Evolutionary conservation across 2,797 vertebrate genomes (phyloP), one percentile per base, ranked within the genome.

Genomic region (Aselliscus stoliczkanus): DNA sequence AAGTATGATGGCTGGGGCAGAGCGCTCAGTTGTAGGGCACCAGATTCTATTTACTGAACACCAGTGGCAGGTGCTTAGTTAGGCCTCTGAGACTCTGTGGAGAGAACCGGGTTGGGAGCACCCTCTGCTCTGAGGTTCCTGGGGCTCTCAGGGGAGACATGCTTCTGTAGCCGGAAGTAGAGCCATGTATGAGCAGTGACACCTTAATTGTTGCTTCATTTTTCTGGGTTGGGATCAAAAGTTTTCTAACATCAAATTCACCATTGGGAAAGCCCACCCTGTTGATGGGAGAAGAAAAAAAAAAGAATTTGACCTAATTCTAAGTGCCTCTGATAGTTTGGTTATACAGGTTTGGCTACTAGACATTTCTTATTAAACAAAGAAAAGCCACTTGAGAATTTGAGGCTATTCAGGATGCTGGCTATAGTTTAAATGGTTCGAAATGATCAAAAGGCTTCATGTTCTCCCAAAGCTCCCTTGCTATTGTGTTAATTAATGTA

Each of bases 391-490:
- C 27, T 58, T 64, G 65, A 60, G 27, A 80, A 8, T 79, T 93
- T 96, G 70, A 89, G 31, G 20, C 29, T 90, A 23, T 39, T 93
- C 34, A 73, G 67, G 34, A 92, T 54, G 18, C 25, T 60, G 60
- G 65, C 17, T 76, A 50, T 31, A 37, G 18, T 80, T 89, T 79
- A 72, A 58, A 54, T 34, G 17, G 12, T 50, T 89, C 89, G 86
- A 88, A 96, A 84, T 84, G 50, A 83, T 76, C 54, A 86, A 73
- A 95, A 93, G 70, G 2, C 58, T 92, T 72, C 60, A 17, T 67
- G 23, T 62, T 85, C 50, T 91, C 52, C 52, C 42, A 34, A 79
- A 85, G n/a, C 65, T 83, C 29, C 64, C 21, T 82, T 77, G 52
- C 3, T 54, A 25, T 60, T 82, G 20, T 65, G 50, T 58, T 95